Conservation (phyloP, 2,888 invertebrate genomes). For the Dermolepida albohirtum region DNA sequence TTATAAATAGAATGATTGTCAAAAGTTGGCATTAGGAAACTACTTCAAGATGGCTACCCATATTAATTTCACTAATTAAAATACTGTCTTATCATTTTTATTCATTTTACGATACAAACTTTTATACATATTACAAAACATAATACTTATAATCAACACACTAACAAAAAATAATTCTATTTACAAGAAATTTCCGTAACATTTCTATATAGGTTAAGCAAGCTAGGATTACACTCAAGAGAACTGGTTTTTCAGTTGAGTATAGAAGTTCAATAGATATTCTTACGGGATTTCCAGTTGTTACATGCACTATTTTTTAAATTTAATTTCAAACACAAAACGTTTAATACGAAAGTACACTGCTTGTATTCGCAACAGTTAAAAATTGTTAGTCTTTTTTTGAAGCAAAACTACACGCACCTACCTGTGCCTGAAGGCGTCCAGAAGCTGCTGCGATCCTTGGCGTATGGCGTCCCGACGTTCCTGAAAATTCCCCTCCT, state of each 20-base stretch:
- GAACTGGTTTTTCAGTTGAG: background rate
- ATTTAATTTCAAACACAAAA: background rate
- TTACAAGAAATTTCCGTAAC: slow-evolving; percentile 14
- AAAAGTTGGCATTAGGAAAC: slow-evolving; percentile 29
- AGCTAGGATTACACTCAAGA: slow-evolving; percentile 19
- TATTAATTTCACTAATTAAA: slow-evolving; percentile 30
- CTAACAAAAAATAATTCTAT: background rate
- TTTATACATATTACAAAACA: background rate
- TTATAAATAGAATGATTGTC: slow-evolving; percentile 27
- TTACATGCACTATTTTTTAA: slow-evolving; percentile 2
- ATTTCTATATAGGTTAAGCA: slow-evolving; percentile 25
- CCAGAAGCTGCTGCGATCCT: slow-evolving; percentile 65
- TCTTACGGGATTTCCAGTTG: background rate
- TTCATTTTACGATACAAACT: background rate
- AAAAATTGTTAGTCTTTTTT: slow-evolving; percentile 40
- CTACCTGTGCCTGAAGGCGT: slow-evolving; percentile 64
- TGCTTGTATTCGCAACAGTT: slow-evolving; percentile 3
- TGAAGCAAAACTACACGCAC: slow-evolving; percentile 49
- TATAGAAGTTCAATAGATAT: background rate
- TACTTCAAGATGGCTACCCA: slow-evolving; percentile 24
- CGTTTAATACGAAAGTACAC: background rate
- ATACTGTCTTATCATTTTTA: background rate
- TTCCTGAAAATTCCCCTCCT: slow-evolving; percentile 45
- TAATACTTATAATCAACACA: background rate
- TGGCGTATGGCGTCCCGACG: slow-evolving; percentile 65